Evolutionary conservation across 2,797 vertebrate genomes (phyloP).

Genomic region (Urosaurus nigricauda): DNA sequence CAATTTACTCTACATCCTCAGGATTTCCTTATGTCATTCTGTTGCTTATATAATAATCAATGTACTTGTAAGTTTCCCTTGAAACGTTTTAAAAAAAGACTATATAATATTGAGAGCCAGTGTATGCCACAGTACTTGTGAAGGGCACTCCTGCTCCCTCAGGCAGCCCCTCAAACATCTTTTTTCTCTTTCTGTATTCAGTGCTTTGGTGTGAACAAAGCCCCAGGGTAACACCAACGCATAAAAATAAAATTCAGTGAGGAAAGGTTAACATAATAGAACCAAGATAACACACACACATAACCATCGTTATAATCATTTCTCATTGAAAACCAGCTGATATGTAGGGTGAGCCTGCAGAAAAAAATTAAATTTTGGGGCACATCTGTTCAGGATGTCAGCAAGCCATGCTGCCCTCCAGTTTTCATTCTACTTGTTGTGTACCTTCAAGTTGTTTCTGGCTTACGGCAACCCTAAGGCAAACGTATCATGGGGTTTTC

Average conservation of each 20-base stretch:
- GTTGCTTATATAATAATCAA: background rate
- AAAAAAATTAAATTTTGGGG: background rate
- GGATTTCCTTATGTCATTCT: background rate
- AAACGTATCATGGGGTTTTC: too few species aligned
- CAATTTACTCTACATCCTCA: background rate
- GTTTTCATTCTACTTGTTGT: too few species aligned
- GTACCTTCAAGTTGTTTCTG: too few species aligned
- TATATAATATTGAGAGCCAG: too few species aligned
- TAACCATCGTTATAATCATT: background rate
- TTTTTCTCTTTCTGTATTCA: background rate
- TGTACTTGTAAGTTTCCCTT: background rate
- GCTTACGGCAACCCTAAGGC: too few species aligned
- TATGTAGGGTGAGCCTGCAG: background rate
- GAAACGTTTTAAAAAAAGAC: background rate
- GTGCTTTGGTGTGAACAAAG: background rate
- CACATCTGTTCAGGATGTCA: background rate
- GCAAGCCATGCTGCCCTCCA: background rate
- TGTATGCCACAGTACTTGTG: too few species aligned
- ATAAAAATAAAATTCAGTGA: background rate
- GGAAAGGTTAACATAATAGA: background rate
- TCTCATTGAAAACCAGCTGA: background rate
- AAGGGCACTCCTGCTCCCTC: too few species aligned
- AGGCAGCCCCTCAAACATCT: too few species aligned
- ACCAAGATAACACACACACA: background rate
- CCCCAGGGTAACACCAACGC: background rate